Evolutionary conservation across 2,888 invertebrate species (phyloP).

Genomic region (Drosophila lacicola): DNA sequence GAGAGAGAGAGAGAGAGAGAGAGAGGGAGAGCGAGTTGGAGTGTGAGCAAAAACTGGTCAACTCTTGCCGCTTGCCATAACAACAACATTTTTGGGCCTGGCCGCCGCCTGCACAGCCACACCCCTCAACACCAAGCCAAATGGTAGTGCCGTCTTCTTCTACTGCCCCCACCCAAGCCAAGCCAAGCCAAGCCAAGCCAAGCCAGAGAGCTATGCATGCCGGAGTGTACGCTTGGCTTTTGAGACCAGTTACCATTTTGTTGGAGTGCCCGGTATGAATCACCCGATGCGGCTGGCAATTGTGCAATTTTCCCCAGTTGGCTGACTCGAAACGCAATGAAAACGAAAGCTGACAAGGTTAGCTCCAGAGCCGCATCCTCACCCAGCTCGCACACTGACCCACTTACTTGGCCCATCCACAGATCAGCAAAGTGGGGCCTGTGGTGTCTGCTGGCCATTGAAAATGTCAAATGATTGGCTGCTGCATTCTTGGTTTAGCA

Average conservation of each 20-base stretch:
- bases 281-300: slow-evolving; percentile 38
- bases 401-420: slow-evolving; percentile 14
- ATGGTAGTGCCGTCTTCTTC: slow-evolving; percentile 30
- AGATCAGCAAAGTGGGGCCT: slow-evolving; percentile 12
- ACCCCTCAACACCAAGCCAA: slow-evolving; percentile 34
- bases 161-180: slow-evolving; percentile 38
- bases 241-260: slow-evolving; percentile 45
- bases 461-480: slow-evolving; percentile 56
- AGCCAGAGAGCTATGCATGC: slow-evolving; percentile 23
- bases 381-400: slow-evolving; percentile 56
- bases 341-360: slow-evolving; percentile 74
- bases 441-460: slow-evolving; percentile 15
- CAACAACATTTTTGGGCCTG: slow-evolving; percentile 44
- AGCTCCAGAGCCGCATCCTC: slow-evolving; percentile 36
- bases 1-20: background rate
- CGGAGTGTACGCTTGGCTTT: slow-evolving; percentile 26
- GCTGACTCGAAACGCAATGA: slow-evolving; percentile 46
- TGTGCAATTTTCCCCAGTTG: slow-evolving; percentile 65
- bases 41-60: slow-evolving; percentile 50
- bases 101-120: slow-evolving; percentile 56
- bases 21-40: background rate
- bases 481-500: slow-evolving; percentile 47
- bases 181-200: slow-evolving; percentile 31
- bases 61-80: slow-evolving; percentile 31
- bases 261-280: slow-evolving; percentile 50